Percentiles rank a stretch among this genome's conserved stretches.
phyloP scores from a whole-genome alignment of 2,797 vertebrate species.

The Eidolon dupreanum region DNA sequence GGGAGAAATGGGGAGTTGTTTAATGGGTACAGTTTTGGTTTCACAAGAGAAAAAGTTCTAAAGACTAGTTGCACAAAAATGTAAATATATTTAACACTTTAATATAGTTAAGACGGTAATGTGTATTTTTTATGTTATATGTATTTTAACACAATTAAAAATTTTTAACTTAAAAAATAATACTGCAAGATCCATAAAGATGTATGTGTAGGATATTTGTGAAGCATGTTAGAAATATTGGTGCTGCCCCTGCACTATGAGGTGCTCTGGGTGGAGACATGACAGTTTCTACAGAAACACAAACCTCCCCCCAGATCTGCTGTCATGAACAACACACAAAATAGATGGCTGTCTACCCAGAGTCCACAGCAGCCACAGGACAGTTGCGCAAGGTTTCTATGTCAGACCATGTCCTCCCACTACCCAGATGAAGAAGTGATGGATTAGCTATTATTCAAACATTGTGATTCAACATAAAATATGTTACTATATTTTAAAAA shows the following conservation, averaged over 20 bases:
- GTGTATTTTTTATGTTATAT: not conserved
- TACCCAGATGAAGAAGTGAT: not conserved
- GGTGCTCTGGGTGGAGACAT: not conserved
- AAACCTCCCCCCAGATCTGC: too few species aligned
- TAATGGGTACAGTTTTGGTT: not conserved
- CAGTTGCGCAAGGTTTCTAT: not conserved
- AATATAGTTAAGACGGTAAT: not conserved
- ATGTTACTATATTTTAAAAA: not conserved
- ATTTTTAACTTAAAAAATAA: not conserved
- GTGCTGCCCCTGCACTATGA: not conserved
- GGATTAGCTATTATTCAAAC: not conserved
- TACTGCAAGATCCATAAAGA: not conserved
- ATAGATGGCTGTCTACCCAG: not conserved
- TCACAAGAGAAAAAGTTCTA: not conserved
- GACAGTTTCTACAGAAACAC: not conserved
- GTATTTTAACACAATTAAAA: not conserved
- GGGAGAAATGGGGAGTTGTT: not conserved
- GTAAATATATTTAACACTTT: not conserved
- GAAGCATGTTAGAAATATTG: not conserved
- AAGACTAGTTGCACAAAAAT: not conserved
- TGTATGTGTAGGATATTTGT: not conserved
- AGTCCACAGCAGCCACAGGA: not conserved
- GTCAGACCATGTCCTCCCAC: not conserved
- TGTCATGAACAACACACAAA: not conserved
- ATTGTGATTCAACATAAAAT: not conserved